phyloP scores from a whole-genome alignment of 2,888 invertebrate genomes.

The Tiliacea citrago region DNA sequence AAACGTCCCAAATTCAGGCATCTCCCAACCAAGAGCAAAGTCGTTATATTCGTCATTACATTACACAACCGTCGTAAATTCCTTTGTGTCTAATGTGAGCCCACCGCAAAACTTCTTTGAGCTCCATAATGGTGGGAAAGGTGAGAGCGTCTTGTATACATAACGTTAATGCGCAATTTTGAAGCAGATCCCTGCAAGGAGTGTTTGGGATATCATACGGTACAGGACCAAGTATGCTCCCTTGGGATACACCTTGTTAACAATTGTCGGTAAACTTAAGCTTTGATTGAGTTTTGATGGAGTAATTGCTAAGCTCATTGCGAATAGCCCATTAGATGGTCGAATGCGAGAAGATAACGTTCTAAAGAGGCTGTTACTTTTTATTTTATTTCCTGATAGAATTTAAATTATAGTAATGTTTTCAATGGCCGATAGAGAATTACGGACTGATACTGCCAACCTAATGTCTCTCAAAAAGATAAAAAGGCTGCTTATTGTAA shows the following conservation, averaged over 20 bases:
- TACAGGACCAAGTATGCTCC: conserved; percentile 35
- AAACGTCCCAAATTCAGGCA: conserved; percentile 26
- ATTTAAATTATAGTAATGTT: conserved; percentile 21
- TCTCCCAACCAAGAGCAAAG: conserved; percentile 45
- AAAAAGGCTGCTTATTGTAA: neutral
- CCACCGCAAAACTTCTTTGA: conserved; percentile 60
- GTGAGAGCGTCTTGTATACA: conserved; percentile 64
- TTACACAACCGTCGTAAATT: conserved; percentile 54
- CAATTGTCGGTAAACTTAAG: conserved; percentile 30
- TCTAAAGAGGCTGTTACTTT: conserved; percentile 38
- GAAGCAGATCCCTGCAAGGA: conserved; percentile 41
- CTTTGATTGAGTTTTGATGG: conserved; percentile 48
- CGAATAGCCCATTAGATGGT: conserved; percentile 39
- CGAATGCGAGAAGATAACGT: conserved; percentile 44
- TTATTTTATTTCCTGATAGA: conserved; percentile 47
- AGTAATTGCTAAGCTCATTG: conserved; percentile 45
- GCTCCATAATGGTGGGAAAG: conserved; percentile 50
- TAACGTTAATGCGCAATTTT: conserved; percentile 65
- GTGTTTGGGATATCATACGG: conserved; percentile 23
- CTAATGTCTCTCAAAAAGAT: neutral
- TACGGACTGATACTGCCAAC: neutral
- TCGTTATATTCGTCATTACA: conserved; percentile 62
- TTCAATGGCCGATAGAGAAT: conserved; percentile 18
- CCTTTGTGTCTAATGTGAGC: conserved; percentile 60
- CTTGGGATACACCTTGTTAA: conserved; percentile 32